Evolutionary conservation across 2,888 invertebrate species (phyloP).

Genomic region (Pediacus dermestoides): DNA sequence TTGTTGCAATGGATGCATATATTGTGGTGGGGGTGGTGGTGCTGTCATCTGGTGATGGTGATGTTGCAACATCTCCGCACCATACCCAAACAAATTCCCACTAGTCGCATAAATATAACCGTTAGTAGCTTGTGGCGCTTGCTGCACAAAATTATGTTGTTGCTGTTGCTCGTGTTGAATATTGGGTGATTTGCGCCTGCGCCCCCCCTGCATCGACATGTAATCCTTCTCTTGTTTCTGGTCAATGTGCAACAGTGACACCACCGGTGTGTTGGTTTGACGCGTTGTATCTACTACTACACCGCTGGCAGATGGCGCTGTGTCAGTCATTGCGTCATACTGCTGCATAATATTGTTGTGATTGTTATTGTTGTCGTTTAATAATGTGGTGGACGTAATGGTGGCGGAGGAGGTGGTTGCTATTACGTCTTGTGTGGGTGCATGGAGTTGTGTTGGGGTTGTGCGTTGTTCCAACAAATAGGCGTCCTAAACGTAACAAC

Average conservation of each 20-base stretch:
- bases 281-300: constrained; percentile 29
- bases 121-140: too few relatives aligned
- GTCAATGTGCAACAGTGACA: constrained; percentile 45
- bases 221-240: constrained; percentile 47
- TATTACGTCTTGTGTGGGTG: constrained; percentile 13
- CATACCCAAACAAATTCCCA: too few relatives aligned
- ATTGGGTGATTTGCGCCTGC: constrained; percentile 32
- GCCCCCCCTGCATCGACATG: constrained; percentile 46
- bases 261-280: constrained; percentile 45
- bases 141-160: too few relatives aligned
- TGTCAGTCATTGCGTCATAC: constrained; percentile 10
- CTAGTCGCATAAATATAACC: neutral
- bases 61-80: neutral
- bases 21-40: constrained; percentile 10
- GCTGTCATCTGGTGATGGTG: constrained; percentile 10
- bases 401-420: constrained; percentile 12
- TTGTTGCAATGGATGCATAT: constrained; percentile 4
- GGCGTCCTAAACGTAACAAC: constrained; percentile 5
- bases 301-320: constrained; percentile 10
- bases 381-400: constrained; percentile 12
- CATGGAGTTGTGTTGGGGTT: neutral
- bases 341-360: constrained; percentile 8
- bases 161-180: too few relatives aligned
- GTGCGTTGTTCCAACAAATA: neutral
- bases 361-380: constrained; percentile 10